Percentiles rank a stretch among this genome's conserved stretches.
Conservation (phyloP, 2,797 vertebrate genomes). For the Echiichthys vipera region DNA sequence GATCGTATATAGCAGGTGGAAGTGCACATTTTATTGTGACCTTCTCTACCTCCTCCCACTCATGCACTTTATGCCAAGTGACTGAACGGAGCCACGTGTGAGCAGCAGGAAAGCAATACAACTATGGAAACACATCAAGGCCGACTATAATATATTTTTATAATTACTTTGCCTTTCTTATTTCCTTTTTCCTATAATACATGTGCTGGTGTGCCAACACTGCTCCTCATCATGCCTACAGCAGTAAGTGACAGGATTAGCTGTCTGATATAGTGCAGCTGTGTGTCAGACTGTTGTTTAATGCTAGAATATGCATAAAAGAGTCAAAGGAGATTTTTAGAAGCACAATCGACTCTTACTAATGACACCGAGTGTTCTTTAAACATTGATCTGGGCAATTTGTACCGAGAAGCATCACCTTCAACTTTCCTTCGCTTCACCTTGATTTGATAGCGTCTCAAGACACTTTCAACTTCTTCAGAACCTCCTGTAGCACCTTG, state of each 20-base stretch:
- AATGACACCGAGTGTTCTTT: conserved; percentile 28
- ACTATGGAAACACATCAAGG: background rate
- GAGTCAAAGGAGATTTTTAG: conserved; percentile 13
- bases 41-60: conserved; percentile 28
- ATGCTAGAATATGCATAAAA: conserved; percentile 13
- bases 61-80: conserved; percentile 23
- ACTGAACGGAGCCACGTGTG: background rate
- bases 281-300: conserved; percentile 30
- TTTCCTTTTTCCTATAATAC: background rate
- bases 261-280: conserved; percentile 24
- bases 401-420: conserved; percentile 28
- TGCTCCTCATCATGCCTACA: conserved; percentile 33
- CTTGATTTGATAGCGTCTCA: conserved; percentile 27
- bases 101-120: conserved; percentile 17
- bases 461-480: conserved; percentile 22
- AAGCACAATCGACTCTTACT: conserved; percentile 18
- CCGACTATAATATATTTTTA: background rate
- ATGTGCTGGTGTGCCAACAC: conserved; percentile 3
- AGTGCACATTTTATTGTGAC: conserved; percentile 43
- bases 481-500: conserved; percentile 7
- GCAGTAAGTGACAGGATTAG: conserved; percentile 28
- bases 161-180: background rate
- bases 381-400: conserved; percentile 39
- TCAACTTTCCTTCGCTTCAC: background rate
- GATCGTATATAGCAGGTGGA: conserved; percentile 15